phyloP scores from a whole-genome alignment of 2,888 invertebrate species.

The Caenorhabditis parvicauda region DNA sequence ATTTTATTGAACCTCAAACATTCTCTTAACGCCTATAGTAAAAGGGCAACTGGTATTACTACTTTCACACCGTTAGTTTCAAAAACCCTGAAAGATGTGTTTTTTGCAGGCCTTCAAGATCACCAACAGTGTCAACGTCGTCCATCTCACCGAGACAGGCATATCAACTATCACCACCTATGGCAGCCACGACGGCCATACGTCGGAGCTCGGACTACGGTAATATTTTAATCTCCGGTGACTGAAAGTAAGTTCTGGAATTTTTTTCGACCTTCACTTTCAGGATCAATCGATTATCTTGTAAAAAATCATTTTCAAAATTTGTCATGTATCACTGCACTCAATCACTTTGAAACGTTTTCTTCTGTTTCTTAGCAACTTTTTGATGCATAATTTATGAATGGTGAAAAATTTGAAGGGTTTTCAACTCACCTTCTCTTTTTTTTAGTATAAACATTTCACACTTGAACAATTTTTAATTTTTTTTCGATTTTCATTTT shows the following conservation, averaged over 20 bases:
- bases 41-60: slow-evolving; percentile 1
- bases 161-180: slow-evolving; percentile 34
- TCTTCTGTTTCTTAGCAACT: background rate
- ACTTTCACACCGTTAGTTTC: background rate
- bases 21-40: slow-evolving; percentile 11
- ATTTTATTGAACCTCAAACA: background rate
- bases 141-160: slow-evolving; percentile 30
- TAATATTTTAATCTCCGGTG: slow-evolving; percentile 4
- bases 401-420: background rate
- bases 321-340: too few relatives aligned
- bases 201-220: slow-evolving; percentile 40
- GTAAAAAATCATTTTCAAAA: background rate
- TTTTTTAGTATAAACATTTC: slow-evolving; percentile 1
- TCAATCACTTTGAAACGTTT: too few relatives aligned
- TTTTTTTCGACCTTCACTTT: slow-evolving; percentile 9
- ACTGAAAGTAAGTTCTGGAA: slow-evolving; percentile 16
- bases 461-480: too few relatives aligned
- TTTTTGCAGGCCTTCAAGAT: slow-evolving; percentile 36
- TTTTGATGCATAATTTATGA: background rate
- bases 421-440: background rate
- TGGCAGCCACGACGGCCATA: slow-evolving; percentile 40
- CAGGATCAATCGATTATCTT: slow-evolving; percentile 9
- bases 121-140: slow-evolving; percentile 21
- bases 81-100: background rate
- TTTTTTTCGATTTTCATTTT: too few relatives aligned